Evolutionary conservation across 2,888 invertebrate genomes (phyloP).

Genomic region (Trachelus troglodyta): DNA sequence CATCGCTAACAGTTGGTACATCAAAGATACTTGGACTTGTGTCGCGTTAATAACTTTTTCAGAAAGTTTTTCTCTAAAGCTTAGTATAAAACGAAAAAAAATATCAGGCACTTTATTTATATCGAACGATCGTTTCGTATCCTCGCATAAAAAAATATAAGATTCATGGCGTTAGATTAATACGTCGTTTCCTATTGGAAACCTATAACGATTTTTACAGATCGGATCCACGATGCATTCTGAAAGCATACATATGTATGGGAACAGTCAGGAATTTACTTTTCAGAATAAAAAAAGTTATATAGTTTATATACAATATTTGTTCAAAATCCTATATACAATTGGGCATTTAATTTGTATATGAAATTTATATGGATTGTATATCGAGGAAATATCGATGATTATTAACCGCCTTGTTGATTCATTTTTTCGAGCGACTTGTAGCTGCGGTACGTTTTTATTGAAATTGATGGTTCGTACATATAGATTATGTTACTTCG

Average conservation of each 20-base stretch:
- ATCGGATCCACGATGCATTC: neutral
- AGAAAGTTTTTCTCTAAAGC: neutral
- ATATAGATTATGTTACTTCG: neutral
- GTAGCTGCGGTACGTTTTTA: too few species aligned
- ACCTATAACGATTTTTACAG: neutral
- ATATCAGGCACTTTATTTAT: neutral
- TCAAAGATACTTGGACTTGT: neutral
- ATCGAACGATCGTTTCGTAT: neutral
- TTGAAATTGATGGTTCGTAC: too few species aligned
- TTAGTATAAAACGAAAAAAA: neutral
- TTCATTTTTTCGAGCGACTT: too few species aligned
- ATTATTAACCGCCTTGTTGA: too few species aligned
- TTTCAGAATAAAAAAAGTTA: too few species aligned
- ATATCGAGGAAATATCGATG: too few species aligned
- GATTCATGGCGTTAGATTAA: neutral
- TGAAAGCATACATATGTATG: too few species aligned
- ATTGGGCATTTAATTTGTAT: too few species aligned
- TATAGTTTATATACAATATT: too few species aligned
- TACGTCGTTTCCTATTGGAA: neutral
- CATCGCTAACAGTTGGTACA: neutral
- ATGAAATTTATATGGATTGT: too few species aligned
- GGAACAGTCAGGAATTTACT: too few species aligned
- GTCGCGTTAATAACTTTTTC: neutral
- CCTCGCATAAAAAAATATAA: neutral
- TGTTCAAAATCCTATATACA: too few species aligned